Conservation (phyloP, 2,888 invertebrate genomes). For the Syritta pipiens region DNA sequence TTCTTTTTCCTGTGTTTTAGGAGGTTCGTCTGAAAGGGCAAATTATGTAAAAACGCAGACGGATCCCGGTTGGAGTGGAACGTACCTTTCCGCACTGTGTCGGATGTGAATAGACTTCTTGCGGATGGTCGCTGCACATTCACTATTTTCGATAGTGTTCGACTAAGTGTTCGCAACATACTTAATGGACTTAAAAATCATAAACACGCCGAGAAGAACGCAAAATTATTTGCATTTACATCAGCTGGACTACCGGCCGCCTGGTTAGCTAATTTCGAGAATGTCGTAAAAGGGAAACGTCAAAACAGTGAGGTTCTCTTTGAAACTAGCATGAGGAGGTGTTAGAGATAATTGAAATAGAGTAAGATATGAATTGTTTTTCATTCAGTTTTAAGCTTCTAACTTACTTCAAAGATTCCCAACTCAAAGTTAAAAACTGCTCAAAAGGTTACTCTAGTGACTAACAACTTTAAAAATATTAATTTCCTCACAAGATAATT, state of each 20-base stretch:
- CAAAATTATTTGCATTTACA: neutral
- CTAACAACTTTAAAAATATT: too few species aligned
- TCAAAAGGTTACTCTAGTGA: too few species aligned
- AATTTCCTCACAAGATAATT: too few species aligned
- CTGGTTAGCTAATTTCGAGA: neutral
- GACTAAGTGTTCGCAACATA: slow-evolving; percentile 72
- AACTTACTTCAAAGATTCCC: too few species aligned
- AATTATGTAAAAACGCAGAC: slow-evolving; percentile 70
- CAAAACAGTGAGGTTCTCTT: neutral
- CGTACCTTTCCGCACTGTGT: slow-evolving; percentile 70
- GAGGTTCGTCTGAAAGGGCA: slow-evolving; percentile 43
- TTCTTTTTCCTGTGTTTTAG: slow-evolving; percentile 50
- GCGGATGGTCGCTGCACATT: slow-evolving; percentile 61
- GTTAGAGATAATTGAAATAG: neutral
- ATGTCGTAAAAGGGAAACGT: slow-evolving; percentile 14
- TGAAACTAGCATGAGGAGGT: neutral
- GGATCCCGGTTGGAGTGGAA: neutral
- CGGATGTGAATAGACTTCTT: slow-evolving; percentile 71
- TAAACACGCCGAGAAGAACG: neutral
- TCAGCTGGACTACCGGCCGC: neutral
- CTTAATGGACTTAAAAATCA: neutral
- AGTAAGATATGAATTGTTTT: too few species aligned
- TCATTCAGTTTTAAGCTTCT: too few species aligned
- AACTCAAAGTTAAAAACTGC: too few species aligned
- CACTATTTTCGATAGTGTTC: slow-evolving; percentile 65